Evolutionary conservation across 2,888 invertebrate genomes (phyloP).

Genomic region (Drosophila rellima): DNA sequence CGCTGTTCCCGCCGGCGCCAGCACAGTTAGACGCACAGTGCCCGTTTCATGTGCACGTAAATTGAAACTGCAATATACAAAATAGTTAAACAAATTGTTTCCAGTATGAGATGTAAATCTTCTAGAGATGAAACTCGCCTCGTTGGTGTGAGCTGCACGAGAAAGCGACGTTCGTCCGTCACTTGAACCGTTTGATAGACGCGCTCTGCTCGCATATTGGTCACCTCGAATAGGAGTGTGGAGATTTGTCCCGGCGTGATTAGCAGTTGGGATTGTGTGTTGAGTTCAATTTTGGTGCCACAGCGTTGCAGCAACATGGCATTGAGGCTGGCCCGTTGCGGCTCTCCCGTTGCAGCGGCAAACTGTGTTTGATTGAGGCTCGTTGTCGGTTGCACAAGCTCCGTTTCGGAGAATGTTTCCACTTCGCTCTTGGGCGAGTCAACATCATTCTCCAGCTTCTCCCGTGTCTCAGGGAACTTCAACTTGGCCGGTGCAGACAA

Average conservation of each 20-base stretch:
- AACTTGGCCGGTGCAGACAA: conserved; percentile 58
- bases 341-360: conserved; percentile 43
- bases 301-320: conserved; percentile 73
- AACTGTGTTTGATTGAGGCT: conserved; percentile 57
- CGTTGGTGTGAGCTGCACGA: conserved; percentile 87
- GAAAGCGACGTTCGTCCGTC: conserved; percentile 87
- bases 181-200: conserved; percentile 88
- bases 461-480: conserved; percentile 72
- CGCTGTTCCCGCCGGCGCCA: conserved; percentile 86
- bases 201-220: conserved; percentile 88
- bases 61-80: conserved; percentile 74
- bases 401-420: conserved; percentile 82
- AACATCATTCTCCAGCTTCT: conserved; percentile 50
- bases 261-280: conserved; percentile 86
- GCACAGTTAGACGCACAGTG: conserved; percentile 87
- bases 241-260: conserved; percentile 83
- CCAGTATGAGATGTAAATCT: no score
- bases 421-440: conserved; percentile 78
- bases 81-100: no score
- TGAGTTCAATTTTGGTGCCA: conserved; percentile 86
- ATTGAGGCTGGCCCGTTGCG: conserved; percentile 56
- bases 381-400: conserved; percentile 55
- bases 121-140: conserved; percentile 59
- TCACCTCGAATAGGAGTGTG: conserved; percentile 90
- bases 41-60: conserved; percentile 86